Percentiles rank a stretch among this genome's conserved stretches.
Evolutionary conservation across 2,888 invertebrate genomes (phyloP).

Genomic region (Sipunculus nudus): DNA sequence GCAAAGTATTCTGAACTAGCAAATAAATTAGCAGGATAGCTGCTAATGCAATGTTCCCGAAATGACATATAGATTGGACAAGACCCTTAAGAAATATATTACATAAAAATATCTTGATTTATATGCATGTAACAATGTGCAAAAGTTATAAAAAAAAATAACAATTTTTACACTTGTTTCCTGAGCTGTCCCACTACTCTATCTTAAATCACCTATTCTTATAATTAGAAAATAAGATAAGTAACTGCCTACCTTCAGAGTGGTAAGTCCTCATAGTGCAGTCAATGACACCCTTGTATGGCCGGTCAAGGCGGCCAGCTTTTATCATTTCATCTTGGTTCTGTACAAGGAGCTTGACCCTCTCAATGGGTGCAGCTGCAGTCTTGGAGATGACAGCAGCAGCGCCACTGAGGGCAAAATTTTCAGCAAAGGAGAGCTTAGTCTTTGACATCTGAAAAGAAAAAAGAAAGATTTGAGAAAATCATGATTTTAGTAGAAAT

Average conservation of each 20-base stretch:
- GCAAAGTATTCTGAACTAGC: not conserved
- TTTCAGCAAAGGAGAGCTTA: conserved; percentile 62
- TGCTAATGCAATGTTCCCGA: too few relatives aligned
- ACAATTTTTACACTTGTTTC: too few relatives aligned
- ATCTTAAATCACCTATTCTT: too few relatives aligned
- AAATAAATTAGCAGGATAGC: too few relatives aligned
- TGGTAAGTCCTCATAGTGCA: conserved; percentile 63
- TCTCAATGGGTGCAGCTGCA: conserved; percentile 66
- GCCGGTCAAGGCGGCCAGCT: conserved; percentile 73
- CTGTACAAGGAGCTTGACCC: conserved; percentile 66
- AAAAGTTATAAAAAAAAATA: too few relatives aligned
- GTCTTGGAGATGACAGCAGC: conserved; percentile 67
- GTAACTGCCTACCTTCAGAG: conserved; percentile 53
- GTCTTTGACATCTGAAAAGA: conserved; percentile 28
- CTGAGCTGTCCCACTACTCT: too few relatives aligned
- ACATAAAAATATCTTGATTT: too few relatives aligned
- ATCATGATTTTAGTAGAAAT: too few relatives aligned
- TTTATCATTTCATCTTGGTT: conserved; percentile 67
- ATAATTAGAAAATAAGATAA: conserved; percentile 1
- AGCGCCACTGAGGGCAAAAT: conserved; percentile 64
- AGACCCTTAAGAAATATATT: too few relatives aligned
- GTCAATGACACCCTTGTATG: conserved; percentile 83
- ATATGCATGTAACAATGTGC: too few relatives aligned
- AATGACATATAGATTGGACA: too few relatives aligned
- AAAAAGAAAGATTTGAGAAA: too few relatives aligned